phyloP scores from a whole-genome alignment of 1,140 invertebrate genomes.

The Sinonovacula constricta region DNA sequence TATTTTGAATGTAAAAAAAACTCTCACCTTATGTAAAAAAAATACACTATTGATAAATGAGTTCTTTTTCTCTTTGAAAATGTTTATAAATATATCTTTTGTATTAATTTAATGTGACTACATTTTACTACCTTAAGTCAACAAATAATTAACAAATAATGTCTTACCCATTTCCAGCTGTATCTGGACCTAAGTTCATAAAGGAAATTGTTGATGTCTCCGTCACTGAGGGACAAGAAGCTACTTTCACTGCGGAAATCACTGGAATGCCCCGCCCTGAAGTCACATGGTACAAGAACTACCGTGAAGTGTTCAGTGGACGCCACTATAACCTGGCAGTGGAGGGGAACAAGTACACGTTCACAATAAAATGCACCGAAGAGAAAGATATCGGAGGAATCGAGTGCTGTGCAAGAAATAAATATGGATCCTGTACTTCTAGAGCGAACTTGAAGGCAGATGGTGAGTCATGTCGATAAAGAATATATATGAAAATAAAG shows the following conservation, averaged over 20 bases:
- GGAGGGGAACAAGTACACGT: slow-evolving; percentile 89
- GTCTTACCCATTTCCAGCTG: slow-evolving; percentile 59
- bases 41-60: no score
- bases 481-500: no score
- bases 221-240: slow-evolving; percentile 69
- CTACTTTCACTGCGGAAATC: slow-evolving; percentile 73
- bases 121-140: no score
- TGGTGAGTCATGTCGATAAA: no score
- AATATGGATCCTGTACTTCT: slow-evolving; percentile 94
- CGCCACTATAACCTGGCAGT: slow-evolving; percentile 93
- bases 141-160: no score
- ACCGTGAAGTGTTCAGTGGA: slow-evolving; percentile 93
- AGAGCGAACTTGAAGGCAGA: slow-evolving; percentile 96
- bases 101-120: no score
- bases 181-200: slow-evolving; percentile 68
- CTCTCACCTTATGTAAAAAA: no score
- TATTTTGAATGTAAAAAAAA: no score
- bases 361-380: slow-evolving; percentile 94
- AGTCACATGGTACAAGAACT: slow-evolving; percentile 85
- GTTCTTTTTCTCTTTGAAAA: no score
- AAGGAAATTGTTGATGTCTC: slow-evolving; percentile 62
- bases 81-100: no score
- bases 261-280: slow-evolving; percentile 73
- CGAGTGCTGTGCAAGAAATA: slow-evolving; percentile 95
- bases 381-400: slow-evolving; percentile 99